Base-by-base conservation (phyloP, 2,888 invertebrate genomes). In the Synergus japonicus region DNA sequence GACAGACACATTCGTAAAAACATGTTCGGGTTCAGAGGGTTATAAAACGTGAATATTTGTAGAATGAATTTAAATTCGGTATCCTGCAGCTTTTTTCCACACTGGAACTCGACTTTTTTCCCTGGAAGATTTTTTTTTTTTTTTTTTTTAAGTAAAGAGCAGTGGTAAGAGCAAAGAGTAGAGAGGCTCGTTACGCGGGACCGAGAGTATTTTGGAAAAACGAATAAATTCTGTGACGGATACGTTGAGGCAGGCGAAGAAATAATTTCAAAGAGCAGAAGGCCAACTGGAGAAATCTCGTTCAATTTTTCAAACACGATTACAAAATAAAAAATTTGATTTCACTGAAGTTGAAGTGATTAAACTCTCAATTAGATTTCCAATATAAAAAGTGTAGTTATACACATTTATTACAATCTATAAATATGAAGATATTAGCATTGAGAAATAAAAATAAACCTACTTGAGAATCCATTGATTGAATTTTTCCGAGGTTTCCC, bases 261-360 rank as follows among this genome's bases (percentile, higher is more conserved):
- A 49, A 69, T 49, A 69, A 49, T 69, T 69, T 69, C 49, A 69
- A 69, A 69, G 67, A 69, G 69, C 29, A 69, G 29, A 29, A 49
- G 69, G n/a, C 69, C 8, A 12, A 69, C 15, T 69, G 22, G 69
- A 69, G 69, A 69, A 69, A 69, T 69, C 46, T 46, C 29, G 46
- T 69, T 69, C 29, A 69, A 44, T 8, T 18, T 69, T 69, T 69
- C 29, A 22, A 22, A 49, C 29, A 46, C 22, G 13, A 29, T 69
- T 69, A 46, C 8, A 69, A 18, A 67, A 44, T 9, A 46, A 22
- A 67, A n/a, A 43, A 43, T 66, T 43, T 0, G 10, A 18, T 18
- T 66, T 18, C n/a, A 54, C 8, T 54, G 8, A n/a, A n/a, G 54
- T 9, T 54, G 0, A 2, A 54, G 7, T 54, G n/a, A 8, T n/a